Percentiles rank a stretch among this genome's conserved stretches.
Conservation (phyloP, 2,888 invertebrate genomes). For the Sarcophaga variegata region DNA sequence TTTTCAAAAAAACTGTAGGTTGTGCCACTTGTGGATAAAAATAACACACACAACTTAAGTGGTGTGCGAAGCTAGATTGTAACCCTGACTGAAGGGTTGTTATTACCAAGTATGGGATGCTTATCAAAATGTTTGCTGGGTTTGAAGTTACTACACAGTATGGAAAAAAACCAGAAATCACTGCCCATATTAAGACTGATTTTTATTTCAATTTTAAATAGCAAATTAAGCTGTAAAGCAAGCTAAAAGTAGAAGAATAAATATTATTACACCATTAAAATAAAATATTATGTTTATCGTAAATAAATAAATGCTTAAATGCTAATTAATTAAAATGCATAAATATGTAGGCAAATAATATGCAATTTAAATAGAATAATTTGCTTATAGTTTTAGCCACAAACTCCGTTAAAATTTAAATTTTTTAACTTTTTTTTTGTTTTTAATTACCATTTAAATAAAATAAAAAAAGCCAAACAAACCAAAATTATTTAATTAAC, state of each 20-base stretch:
- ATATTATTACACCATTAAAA: slow-evolving; percentile 41
- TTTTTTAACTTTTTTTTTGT: not conserved
- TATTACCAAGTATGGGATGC: no score
- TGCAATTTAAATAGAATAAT: slow-evolving; percentile 18
- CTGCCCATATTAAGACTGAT: slow-evolving; percentile 34
- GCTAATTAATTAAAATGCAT: slow-evolving; percentile 32
- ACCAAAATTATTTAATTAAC: slow-evolving; percentile 54
- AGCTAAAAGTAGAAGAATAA: not conserved
- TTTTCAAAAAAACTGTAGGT: no score
- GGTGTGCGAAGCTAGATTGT: no score
- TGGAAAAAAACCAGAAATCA: not conserved
- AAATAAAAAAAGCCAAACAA: slow-evolving; percentile 16
- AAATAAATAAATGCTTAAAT: slow-evolving; percentile 38
- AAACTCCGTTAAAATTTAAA: slow-evolving; percentile 77
- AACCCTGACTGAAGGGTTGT: no score
- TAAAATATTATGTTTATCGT: not conserved
- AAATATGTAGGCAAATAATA: not conserved
- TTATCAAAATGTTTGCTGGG: slow-evolving; percentile 23
- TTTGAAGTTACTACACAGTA: not conserved
- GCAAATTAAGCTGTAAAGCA: not conserved
- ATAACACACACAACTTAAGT: no score
- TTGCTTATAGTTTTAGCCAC: slow-evolving; percentile 73
- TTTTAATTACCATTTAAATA: not conserved
- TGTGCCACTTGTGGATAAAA: no score
- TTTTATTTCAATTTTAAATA: not conserved